Evolutionary conservation across 2,888 invertebrate genomes (phyloP).

Genomic region (Sycophila texana): DNA sequence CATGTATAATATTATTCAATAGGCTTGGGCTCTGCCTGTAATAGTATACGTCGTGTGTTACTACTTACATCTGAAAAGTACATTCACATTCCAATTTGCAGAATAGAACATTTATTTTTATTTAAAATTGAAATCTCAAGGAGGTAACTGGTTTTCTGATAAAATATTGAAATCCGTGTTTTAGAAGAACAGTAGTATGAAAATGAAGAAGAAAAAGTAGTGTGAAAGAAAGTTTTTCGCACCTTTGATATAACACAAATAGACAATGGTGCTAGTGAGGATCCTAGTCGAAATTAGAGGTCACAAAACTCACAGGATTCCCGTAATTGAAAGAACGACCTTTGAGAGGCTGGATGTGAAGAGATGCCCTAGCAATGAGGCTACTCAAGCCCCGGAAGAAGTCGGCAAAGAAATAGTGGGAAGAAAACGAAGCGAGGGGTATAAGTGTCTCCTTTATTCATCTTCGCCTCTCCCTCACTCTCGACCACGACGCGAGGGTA

Average conservation of each 20-base stretch:
- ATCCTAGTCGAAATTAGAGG: slow-evolving; percentile 59
- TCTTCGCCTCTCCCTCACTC: not conserved
- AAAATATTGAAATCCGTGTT: too few relatives aligned
- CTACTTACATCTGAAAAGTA: too few relatives aligned
- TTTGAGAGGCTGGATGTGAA: not conserved
- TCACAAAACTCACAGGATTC: slow-evolving; percentile 60
- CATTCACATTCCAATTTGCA: too few relatives aligned
- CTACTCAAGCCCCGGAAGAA: not conserved
- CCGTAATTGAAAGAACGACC: slow-evolving; percentile 64
- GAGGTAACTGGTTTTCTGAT: too few relatives aligned
- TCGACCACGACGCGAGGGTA: not conserved
- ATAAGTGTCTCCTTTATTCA: slow-evolving; percentile 30
- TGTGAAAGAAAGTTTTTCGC: not conserved
- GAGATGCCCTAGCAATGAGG: not conserved
- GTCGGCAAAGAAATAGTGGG: not conserved
- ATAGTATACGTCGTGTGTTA: too few relatives aligned
- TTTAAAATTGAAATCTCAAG: too few relatives aligned
- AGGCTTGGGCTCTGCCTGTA: too few relatives aligned
- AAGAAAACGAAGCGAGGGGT: not conserved
- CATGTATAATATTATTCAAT: too few relatives aligned
- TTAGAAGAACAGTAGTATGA: not conserved
- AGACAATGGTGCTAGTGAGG: not conserved
- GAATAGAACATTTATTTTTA: too few relatives aligned
- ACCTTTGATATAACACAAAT: not conserved
- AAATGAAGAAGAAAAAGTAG: not conserved